Percentiles rank a stretch among this genome's conserved stretches.
These are phyloP conservation scores for Abrostola tripartita DNA, from an alignment of 2,888 invertebrate species.

Conservation along the genomic window DNA sequence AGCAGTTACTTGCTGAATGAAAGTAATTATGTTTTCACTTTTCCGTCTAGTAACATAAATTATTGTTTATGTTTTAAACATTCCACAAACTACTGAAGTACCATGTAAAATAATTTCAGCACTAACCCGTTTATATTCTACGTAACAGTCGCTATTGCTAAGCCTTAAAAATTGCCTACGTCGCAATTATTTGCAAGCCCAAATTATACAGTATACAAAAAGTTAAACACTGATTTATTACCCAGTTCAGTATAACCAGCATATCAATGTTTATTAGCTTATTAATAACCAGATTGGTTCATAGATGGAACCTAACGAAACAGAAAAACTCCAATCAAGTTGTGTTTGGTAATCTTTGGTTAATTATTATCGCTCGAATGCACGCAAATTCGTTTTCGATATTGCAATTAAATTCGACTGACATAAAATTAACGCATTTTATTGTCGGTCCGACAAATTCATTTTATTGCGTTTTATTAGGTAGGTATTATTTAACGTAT, in stretches of 20 bases:
- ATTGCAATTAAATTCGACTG: slow-evolving; percentile 54
- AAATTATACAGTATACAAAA: slow-evolving; percentile 12
- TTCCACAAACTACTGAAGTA: too few relatives aligned
- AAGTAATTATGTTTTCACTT: too few relatives aligned
- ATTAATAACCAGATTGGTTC: slow-evolving; percentile 35
- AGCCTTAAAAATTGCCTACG: background rate
- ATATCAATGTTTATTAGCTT: slow-evolving; percentile 22
- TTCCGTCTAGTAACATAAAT: too few relatives aligned
- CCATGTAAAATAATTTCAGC: slow-evolving; percentile 1
- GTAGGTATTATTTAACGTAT: background rate
- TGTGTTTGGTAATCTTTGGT: slow-evolving; percentile 39
- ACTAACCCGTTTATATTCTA: background rate
- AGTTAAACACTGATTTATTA: slow-evolving; percentile 28
- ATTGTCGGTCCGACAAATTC: slow-evolving; percentile 8
- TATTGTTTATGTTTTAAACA: too few relatives aligned
- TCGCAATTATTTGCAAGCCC: slow-evolving; percentile 4
- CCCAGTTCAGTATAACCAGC: slow-evolving; percentile 7
- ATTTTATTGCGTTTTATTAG: background rate
- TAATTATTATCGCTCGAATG: slow-evolving; percentile 53
- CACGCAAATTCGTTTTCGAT: slow-evolving; percentile 55
- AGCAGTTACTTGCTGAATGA: too few relatives aligned
- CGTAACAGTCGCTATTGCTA: background rate
- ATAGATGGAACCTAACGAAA: slow-evolving; percentile 36
- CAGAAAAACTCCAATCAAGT: slow-evolving; percentile 28
- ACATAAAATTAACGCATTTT: slow-evolving; percentile 43